Conservation (phyloP, 2,888 invertebrate species). For the Orthonevra nobilis region DNA sequence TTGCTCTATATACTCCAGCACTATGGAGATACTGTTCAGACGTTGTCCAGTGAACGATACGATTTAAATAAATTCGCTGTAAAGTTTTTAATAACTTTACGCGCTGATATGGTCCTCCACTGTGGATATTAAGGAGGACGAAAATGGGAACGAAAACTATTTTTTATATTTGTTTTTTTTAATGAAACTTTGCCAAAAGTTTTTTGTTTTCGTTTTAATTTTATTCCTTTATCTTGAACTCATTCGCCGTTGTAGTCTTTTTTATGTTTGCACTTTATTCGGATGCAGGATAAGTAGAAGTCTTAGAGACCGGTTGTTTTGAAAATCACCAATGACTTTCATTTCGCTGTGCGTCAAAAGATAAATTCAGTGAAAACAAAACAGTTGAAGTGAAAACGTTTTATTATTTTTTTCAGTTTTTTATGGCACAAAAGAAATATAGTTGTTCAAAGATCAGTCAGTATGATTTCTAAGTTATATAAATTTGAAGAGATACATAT, state of each 20-base stretch:
- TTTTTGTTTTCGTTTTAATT: conserved; percentile 11
- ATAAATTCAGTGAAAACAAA: conserved; percentile 44
- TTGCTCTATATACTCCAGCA: conserved; percentile 10
- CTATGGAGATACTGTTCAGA: conserved; percentile 35
- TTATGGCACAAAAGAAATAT: too few species aligned
- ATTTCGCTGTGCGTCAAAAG: conserved; percentile 31
- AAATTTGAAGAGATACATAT: too few species aligned
- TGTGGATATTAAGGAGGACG: conserved; percentile 52
- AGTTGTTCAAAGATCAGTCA: too few species aligned
- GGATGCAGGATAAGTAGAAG: conserved; percentile 2
- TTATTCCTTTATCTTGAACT: conserved; percentile 26
- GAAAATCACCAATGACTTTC: conserved; percentile 30
- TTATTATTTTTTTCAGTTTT: conserved; percentile 23
- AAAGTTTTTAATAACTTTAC: conserved; percentile 66
- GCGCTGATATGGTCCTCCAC: conserved; percentile 55
- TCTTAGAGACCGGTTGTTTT: conserved; percentile 14
- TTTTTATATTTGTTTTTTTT: too few species aligned
- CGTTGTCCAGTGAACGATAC: conserved; percentile 44
- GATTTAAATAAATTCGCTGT: conserved; percentile 63
- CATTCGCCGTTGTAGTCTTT: conserved; percentile 47
- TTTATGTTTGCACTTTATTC: conserved; percentile 25
- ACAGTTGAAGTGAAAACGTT: conserved; percentile 33
- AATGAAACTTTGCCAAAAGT: conserved; percentile 59
- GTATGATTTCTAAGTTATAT: too few species aligned
- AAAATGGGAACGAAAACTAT: conserved; percentile 18